phyloP scores from a whole-genome alignment of 2,888 invertebrate species.

The Hanleya hanleyi region DNA sequence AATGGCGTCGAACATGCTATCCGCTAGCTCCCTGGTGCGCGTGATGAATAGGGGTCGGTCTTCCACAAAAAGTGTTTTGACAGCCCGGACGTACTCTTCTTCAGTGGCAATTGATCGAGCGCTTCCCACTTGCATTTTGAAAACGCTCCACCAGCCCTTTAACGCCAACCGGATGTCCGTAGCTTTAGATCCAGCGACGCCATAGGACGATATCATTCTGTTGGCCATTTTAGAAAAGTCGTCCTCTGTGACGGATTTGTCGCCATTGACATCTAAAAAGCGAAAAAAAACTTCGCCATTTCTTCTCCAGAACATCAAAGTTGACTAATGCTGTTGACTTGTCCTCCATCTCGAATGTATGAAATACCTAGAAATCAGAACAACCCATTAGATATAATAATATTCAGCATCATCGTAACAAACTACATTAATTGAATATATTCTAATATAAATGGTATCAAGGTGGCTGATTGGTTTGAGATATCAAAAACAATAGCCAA shows the following conservation, averaged over 20 bases:
- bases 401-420: too few relatives aligned
- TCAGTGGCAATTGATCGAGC: conserved; percentile 1
- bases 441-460: too few relatives aligned
- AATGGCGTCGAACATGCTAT: conserved; percentile 3
- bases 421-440: too few relatives aligned
- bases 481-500: too few relatives aligned
- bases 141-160: conserved; percentile 8
- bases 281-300: conserved; percentile 6
- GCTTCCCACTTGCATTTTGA: background rate
- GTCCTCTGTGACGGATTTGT: background rate
- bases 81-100: background rate
- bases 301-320: background rate
- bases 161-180: background rate
- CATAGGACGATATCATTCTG: background rate
- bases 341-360: too few relatives aligned
- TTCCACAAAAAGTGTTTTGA: background rate
- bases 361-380: too few relatives aligned
- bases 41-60: background rate
- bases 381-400: too few relatives aligned
- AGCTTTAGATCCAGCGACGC: background rate
- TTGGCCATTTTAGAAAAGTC: background rate
- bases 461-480: too few relatives aligned
- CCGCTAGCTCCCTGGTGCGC: background rate
- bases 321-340: background rate
- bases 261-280: background rate